Conservation (phyloP, 37 sponge, comb jelly and placozoan species). For the Cliona cf. orientalis region DNA sequence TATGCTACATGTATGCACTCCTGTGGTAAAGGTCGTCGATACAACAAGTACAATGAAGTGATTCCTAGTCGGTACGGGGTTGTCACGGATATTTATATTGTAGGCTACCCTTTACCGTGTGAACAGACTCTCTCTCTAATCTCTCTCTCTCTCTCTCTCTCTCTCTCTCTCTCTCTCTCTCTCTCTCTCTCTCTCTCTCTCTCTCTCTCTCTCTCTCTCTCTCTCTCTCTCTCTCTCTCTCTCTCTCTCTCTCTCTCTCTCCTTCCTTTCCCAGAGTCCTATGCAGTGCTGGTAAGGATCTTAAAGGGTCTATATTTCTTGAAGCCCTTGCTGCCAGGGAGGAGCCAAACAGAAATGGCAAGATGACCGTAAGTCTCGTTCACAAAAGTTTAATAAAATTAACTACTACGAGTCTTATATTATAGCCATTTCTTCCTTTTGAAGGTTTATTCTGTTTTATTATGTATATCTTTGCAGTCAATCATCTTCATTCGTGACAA, state of each 20-base stretch:
- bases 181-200: slow-evolving; percentile 47
- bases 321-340: slow-evolving; percentile 93
- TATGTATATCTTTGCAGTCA: slow-evolving; percentile 53
- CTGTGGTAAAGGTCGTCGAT: too few relatives aligned
- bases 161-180: slow-evolving; percentile 50
- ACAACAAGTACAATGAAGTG: too few relatives aligned
- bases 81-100: too few relatives aligned
- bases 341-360: slow-evolving; percentile 95
- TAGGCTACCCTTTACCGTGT: not conserved
- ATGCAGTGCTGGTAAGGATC: slow-evolving; percentile 75
- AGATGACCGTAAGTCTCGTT: slow-evolving; percentile 76
- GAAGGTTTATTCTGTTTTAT: not conserved
- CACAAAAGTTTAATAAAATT: not conserved
- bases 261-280: slow-evolving; percentile 48
- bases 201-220: slow-evolving; percentile 41
- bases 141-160: slow-evolving; percentile 33
- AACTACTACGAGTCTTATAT: not conserved
- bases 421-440: not conserved
- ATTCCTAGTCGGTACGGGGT: too few relatives aligned
- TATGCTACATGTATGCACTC: too few relatives aligned
- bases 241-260: too few relatives aligned
- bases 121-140: slow-evolving; percentile 31
- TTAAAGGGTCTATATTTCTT: slow-evolving; percentile 76
- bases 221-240: too few relatives aligned
- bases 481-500: slow-evolving; percentile 94